These are phyloP conservation scores for Subanguina moxae DNA, from an alignment of 1,140 invertebrate genomes.

Conservation along the genomic window DNA sequence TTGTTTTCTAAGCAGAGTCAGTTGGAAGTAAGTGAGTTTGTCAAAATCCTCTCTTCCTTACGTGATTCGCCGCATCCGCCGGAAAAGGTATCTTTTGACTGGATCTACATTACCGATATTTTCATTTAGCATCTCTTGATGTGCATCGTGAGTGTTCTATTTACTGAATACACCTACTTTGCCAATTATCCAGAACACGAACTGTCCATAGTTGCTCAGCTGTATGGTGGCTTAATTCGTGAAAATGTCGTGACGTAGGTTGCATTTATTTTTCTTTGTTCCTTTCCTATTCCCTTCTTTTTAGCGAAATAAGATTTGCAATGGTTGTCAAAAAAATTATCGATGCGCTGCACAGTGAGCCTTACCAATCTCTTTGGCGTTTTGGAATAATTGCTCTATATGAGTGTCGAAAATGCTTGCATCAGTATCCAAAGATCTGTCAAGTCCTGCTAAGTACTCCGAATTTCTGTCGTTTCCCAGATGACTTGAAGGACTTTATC, in stretches of 20 bases:
- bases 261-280: not conserved
- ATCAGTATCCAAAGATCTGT: slow-evolving; percentile 48
- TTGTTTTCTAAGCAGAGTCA: no score
- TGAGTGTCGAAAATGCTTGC: slow-evolving; percentile 34
- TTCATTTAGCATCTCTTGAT: slow-evolving; percentile 71
- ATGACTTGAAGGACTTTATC: slow-evolving; percentile 33
- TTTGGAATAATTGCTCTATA: slow-evolving; percentile 49
- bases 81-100: no score
- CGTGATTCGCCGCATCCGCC: no score
- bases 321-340: slow-evolving; percentile 45
- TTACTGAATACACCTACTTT: slow-evolving; percentile 96
- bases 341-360: slow-evolving; percentile 33
- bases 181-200: slow-evolving; percentile 91
- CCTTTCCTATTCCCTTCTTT: not conserved
- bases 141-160: slow-evolving; percentile 92
- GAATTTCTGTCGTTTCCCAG: slow-evolving; percentile 33
- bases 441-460: slow-evolving; percentile 31
- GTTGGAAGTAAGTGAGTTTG: no score
- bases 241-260: slow-evolving; percentile 70
- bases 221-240: slow-evolving; percentile 96
- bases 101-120: no score
- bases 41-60: no score
- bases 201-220: slow-evolving; percentile 86
- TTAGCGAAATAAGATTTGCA: slow-evolving; percentile 43
- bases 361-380: slow-evolving; percentile 26